Evolutionary conservation across 2,888 invertebrate genomes (phyloP), one percentile per base, ranked within the genome.

Genomic region (Lasioglossum vierecki): DNA sequence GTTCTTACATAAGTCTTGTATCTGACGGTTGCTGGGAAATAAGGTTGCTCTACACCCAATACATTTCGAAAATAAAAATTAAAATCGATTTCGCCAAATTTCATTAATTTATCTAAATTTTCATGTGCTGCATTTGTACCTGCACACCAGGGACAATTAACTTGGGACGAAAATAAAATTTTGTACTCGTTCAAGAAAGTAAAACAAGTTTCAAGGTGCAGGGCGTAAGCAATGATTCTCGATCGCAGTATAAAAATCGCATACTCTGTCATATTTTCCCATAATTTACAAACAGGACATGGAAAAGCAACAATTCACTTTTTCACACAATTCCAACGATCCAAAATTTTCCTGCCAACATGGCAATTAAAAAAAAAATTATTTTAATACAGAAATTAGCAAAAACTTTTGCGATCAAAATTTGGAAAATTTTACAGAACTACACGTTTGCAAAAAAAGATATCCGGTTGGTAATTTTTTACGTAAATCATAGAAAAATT

Each of bases 1-100:
- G 30, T 30, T 66, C 53, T 80, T 75, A 53, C 53, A 49, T 75
- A 80, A 75, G 68, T 49, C 39, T 4, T 9, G 15, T 66, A 66
- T 30, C 35, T 18, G 66, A 35, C 66, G 15, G 66, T 66, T 66
- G 66, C 66, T 66, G 66, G 66, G 18, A 66, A 66, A 66, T 66
- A 35, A 18, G 2, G 35, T 66, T 18, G 35, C 18, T 53, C 22
- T 53, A 22, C 53, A 53, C 53, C 22, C 22, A 9, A 22, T 22
- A 22, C 9, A 22, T 22, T 53, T 22, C 0, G 22, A 53, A n/a
- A 53, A 53, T 53, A 53, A 53, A 22, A 22, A 53, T 53, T 53
- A 0, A 22, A 18, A 49, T 49, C 49, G 18, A 49, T 49, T 49
- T 18, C 49, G 18, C 18, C 1, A 18, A 49, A 49, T 49, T 18